These are phyloP conservation scores for Tenthredo distinguenda DNA, from an alignment of 2,888 invertebrate genomes.

Conservation along the genomic window DNA sequence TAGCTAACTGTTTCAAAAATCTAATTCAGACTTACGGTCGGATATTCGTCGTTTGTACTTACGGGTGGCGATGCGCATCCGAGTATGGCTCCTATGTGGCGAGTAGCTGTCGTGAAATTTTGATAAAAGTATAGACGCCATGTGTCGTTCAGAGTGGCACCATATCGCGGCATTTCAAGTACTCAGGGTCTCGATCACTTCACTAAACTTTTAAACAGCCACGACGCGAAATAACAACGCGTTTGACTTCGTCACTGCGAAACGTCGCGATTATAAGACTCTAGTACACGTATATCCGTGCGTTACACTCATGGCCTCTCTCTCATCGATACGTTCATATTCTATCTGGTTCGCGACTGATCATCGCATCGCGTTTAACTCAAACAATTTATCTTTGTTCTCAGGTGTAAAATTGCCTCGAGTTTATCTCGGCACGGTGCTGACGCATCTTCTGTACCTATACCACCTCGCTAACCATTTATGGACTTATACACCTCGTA, in stretches of 20 bases:
- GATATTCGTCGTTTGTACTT: not conserved
- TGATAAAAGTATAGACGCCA: slow-evolving; percentile 46
- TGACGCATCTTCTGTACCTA: not conserved
- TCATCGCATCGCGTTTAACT: not conserved
- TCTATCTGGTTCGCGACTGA: not conserved
- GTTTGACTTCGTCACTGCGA: not conserved
- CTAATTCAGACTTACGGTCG: not conserved
- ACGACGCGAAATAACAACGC: not conserved
- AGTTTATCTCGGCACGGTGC: not conserved
- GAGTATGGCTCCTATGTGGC: slow-evolving; percentile 25
- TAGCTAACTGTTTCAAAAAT: not conserved
- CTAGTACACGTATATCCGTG: not conserved
- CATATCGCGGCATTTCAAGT: slow-evolving; percentile 47
- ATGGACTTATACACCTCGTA: not conserved
- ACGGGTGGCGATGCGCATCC: slow-evolving; percentile 29
- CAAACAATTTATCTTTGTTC: not conserved
- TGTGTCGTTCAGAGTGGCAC: slow-evolving; percentile 26
- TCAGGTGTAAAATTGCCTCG: not conserved
- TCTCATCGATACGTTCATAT: not conserved
- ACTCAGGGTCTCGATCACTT: slow-evolving; percentile 13
- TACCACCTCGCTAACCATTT: not conserved
- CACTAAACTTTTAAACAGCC: not conserved
- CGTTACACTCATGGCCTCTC: not conserved
- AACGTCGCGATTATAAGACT: not conserved
- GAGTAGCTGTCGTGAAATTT: slow-evolving; percentile 6